Conservation (phyloP, 2,797 vertebrate species). For the Bovichtus variegatus region DNA sequence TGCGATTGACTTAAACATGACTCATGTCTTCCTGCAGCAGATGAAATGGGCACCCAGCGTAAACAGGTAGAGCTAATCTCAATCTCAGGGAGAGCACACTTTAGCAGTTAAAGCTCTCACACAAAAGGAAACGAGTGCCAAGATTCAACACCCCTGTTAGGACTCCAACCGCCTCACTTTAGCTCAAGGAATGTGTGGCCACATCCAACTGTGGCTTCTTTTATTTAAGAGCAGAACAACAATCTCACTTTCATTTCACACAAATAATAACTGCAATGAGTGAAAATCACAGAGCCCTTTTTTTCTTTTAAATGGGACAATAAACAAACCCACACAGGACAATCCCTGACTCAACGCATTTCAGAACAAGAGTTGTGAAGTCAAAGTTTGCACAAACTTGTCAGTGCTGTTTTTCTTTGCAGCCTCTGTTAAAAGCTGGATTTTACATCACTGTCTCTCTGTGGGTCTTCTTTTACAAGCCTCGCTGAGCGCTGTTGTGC, state of each 20-base stretch:
- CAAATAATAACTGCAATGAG: conserved; percentile 22
- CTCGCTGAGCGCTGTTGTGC: conserved; percentile 27
- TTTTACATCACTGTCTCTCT: conserved; percentile 49
- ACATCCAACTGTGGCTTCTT: conserved; percentile 47
- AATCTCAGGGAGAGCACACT: conserved; percentile 29
- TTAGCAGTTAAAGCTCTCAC: conserved; percentile 25
- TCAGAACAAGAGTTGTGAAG: conserved; percentile 33
- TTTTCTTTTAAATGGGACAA: conserved; percentile 14
- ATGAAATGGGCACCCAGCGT: conserved; percentile 53
- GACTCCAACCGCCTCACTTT: conserved; percentile 27
- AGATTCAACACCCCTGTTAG: conserved; percentile 43
- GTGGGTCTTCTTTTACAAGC: conserved; percentile 47
- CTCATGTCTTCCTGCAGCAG: conserved; percentile 68
- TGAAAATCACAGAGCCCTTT: not conserved
- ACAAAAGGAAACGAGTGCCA: conserved; percentile 54
- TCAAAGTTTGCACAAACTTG: conserved; percentile 34
- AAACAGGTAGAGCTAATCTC: conserved; percentile 53
- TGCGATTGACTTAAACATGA: conserved; percentile 62
- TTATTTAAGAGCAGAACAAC: conserved; percentile 34
- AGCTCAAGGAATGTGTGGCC: conserved; percentile 63
- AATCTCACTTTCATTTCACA: conserved; percentile 17
- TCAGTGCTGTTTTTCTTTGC: conserved; percentile 42
- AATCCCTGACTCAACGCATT: conserved; percentile 21
- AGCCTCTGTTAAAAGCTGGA: conserved; percentile 11
- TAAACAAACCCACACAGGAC: conserved; percentile 31